Evolutionary conservation across 2,797 vertebrate genomes (phyloP).

Genomic region (Danio aesculapii): DNA sequence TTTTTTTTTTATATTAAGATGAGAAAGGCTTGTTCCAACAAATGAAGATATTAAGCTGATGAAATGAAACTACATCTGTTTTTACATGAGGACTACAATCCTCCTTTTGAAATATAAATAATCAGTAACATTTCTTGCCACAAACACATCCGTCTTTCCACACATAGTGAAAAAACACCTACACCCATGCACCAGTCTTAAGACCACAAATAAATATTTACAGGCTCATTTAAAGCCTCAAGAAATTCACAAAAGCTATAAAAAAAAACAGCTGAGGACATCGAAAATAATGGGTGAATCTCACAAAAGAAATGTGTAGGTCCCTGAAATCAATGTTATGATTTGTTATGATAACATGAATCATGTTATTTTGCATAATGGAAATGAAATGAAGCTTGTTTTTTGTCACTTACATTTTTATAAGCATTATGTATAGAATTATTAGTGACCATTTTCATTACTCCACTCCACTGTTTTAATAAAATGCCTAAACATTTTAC

Average conservation of each 20-base stretch:
- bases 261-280: neutral
- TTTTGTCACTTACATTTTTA: neutral
- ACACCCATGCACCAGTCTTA: conserved; percentile 43
- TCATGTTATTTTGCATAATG: neutral
- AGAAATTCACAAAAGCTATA: neutral
- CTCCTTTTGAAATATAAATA: conserved; percentile 48
- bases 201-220: conserved; percentile 53
- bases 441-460: neutral
- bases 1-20: neutral
- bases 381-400: no score
- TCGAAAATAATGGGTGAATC: neutral
- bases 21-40: conserved; percentile 19
- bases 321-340: no score
- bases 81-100: neutral
- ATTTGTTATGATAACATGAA: no score
- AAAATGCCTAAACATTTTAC: neutral
- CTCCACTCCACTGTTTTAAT: neutral
- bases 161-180: conserved; percentile 34
- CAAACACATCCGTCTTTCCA: conserved; percentile 14
- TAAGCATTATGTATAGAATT: neutral
- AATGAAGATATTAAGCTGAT: neutral
- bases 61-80: neutral
- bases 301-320: neutral
- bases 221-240: conserved; percentile 13
- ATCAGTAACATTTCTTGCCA: conserved; percentile 41